These are phyloP conservation scores for Nemopilema nomurai DNA, from an alignment of 30 jellyfish, hydroid and myxozoan genomes.

Conservation along the genomic window DNA sequence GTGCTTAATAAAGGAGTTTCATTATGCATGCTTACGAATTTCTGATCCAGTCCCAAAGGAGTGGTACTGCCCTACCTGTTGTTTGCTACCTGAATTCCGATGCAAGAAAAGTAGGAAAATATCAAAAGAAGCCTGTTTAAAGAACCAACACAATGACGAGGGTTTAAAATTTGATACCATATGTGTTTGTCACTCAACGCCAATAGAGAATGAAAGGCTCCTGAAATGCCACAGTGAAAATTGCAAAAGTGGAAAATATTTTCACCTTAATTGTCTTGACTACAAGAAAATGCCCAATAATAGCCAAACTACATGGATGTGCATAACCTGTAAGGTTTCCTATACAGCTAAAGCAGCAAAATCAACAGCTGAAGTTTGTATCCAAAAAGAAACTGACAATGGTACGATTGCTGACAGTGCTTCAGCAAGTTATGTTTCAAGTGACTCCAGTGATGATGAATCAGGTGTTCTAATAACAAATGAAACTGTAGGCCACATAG, in stretches of 20 bases:
- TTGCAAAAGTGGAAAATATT: slow-evolving; percentile 23
- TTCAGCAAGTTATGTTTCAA: not conserved
- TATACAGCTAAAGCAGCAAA: not conserved
- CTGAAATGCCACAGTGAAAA: slow-evolving; percentile 23
- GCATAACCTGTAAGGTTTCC: slow-evolving; percentile 6
- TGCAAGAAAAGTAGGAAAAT: slow-evolving; percentile 11
- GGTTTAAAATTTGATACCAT: slow-evolving; percentile 23
- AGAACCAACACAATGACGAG: slow-evolving; percentile 2
- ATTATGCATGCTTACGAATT: slow-evolving; percentile 20
- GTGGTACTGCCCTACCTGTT: slow-evolving; percentile 40
- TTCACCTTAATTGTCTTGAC: slow-evolving; percentile 28
- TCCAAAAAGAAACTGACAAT: slow-evolving; percentile 9
- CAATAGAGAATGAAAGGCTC: slow-evolving; percentile 18
- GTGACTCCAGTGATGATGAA: slow-evolving; percentile 15
- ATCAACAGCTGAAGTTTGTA: not conserved
- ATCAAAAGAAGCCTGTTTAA: not conserved
- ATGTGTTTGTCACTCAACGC: slow-evolving; percentile 10
- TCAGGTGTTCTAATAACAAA: not conserved
- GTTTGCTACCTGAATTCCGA: not conserved
- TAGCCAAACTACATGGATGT: slow-evolving; percentile 19
- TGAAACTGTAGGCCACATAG: slow-evolving; percentile 22
- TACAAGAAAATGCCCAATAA: slow-evolving; percentile 36
- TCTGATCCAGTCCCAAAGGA: slow-evolving; percentile 15
- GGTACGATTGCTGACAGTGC: slow-evolving; percentile 16
- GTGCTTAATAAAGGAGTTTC: slow-evolving; percentile 27